Evolutionary conservation across 2,888 invertebrate species (phyloP), one percentile per base, ranked within the genome.

Genomic region (Idaea aversata): DNA sequence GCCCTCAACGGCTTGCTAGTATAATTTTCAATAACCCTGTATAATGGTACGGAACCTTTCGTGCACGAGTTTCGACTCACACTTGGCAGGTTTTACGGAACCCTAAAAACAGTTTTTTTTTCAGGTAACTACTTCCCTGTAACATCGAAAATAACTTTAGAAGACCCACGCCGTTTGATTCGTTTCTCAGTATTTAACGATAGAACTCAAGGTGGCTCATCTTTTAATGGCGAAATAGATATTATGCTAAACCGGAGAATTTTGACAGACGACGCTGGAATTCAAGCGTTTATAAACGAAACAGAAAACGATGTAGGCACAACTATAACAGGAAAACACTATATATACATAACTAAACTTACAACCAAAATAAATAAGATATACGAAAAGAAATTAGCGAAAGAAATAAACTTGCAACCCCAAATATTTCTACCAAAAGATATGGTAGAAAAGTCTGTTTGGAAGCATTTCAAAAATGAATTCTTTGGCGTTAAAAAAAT

Each of bases 111-210:
- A n/a, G n/a, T n/a, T n/a, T 6, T 62, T 38, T 61, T 71, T 68
- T 5, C 78, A 66, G 97, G 87, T 34, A 99, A 99, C 86, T 97
- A 97, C 82, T 99, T 98, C 82, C 99, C 99, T 0, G 94, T 99
- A 0, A 98, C 97, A 34, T 95, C 97, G 0, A 95, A 96, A 80
- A 97, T 99, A 57, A 93, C 94, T 59, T 88, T 97, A 3, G 93
- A 95, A 76, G 96, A 97, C 74, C 61, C 73, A 0, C 59, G 67
- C 0, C 81, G 75, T 15, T 90, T 91, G 47, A 66, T 93, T 0
- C 90, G 94, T 38, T 76, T 96, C 0, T 93, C 95, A 0, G 87
- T 96, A 0, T 86, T 98, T 25, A 96, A 94, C 5, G 98, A 98
- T 83, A 90, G 98, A 67, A 94, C 97, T 0, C 96, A 98, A 88